Evolutionary conservation across 2,888 invertebrate species (phyloP).

Genomic region (Lamellibrachia columna): DNA sequence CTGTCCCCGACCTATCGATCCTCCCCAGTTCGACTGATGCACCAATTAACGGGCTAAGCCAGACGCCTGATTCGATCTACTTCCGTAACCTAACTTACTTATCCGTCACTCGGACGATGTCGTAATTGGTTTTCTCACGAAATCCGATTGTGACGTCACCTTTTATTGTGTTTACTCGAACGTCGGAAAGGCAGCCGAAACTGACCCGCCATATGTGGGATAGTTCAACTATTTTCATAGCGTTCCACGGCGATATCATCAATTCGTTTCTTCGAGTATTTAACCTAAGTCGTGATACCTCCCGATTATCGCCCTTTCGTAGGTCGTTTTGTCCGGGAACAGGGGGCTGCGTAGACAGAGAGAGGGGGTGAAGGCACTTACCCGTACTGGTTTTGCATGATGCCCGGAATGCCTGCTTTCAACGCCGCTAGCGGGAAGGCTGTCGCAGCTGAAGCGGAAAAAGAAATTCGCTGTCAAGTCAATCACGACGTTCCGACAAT

Average conservation of each 20-base stretch:
- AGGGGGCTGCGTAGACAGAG: background rate
- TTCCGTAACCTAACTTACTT: background rate
- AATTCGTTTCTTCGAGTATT: background rate
- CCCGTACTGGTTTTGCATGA: slow-evolving; percentile 23
- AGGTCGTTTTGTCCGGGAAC: background rate
- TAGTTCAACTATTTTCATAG: background rate
- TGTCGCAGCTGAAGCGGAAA: background rate
- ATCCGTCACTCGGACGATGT: slow-evolving; percentile 1
- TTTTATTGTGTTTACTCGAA: background rate
- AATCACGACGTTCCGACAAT: background rate
- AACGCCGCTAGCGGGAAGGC: slow-evolving; percentile 1
- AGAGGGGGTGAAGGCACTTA: background rate
- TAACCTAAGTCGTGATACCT: background rate
- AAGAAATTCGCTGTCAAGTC: background rate
- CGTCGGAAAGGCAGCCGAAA: slow-evolving; percentile 4
- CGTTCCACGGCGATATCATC: background rate
- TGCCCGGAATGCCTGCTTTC: slow-evolving; percentile 24
- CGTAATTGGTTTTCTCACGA: background rate
- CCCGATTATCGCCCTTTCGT: background rate
- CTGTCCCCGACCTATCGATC: background rate
- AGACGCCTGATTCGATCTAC: slow-evolving; percentile 4
- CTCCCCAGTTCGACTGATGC: background rate
- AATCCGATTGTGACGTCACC: background rate
- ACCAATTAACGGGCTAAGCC: background rate
- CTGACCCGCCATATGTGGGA: background rate